Percentiles rank a stretch among this genome's conserved stretches.
These are phyloP conservation scores for Grapholita molesta DNA, from an alignment of 1,140 invertebrate genomes.

Conservation along the genomic window DNA sequence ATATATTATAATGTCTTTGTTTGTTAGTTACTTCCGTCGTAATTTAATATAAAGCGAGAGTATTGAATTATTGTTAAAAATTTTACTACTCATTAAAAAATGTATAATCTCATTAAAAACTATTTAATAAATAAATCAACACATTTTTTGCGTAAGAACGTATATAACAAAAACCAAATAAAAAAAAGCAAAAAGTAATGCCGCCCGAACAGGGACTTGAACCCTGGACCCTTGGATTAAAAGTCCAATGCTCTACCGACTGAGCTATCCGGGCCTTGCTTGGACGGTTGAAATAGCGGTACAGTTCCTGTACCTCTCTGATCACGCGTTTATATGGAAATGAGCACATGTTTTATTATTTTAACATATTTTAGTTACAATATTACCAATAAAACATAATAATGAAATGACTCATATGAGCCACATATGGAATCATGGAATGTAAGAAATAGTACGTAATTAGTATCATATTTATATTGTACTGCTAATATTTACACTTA, in stretches of 20 bases:
- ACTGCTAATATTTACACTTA: not conserved
- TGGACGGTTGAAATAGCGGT: not conserved
- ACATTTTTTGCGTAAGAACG: no score
- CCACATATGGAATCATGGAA: no score
- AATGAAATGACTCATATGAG: not conserved
- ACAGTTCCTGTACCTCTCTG: not conserved
- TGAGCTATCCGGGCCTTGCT: constrained; percentile 83
- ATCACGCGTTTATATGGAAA: not conserved
- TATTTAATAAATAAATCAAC: no score
- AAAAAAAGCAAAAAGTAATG: constrained; percentile 36
- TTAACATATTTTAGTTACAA: not conserved
- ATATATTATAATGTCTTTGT: no score
- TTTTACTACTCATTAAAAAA: no score
- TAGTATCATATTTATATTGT: not conserved
- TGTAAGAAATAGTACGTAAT: not conserved
- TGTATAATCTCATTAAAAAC: no score
- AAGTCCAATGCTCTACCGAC: constrained; percentile 87
- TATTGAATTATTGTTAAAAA: no score
- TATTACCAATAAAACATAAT: not conserved
- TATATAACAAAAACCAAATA: not conserved
- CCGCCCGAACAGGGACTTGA: constrained; percentile 86
- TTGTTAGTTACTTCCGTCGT: no score
- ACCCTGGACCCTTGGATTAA: constrained; percentile 86
- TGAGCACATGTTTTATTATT: not conserved
- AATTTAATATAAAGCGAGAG: no score